Base-by-base conservation (phyloP, 2,888 invertebrate genomes). In the Parnassius glacialis region DNA sequence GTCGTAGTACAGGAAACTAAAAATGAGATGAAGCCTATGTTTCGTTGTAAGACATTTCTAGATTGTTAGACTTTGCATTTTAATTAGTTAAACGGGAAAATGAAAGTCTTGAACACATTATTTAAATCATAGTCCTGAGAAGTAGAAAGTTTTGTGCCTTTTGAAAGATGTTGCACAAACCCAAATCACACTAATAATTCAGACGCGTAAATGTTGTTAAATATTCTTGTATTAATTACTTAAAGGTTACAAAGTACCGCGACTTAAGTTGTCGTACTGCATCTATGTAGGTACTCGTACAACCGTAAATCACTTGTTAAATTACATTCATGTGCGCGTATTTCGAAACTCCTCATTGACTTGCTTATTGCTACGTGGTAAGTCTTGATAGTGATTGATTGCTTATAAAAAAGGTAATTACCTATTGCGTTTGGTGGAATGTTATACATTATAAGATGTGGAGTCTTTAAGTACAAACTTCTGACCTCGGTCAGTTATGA, bases 361-460 rank as follows among this genome's bases (percentile, higher is more conserved):
- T 70, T 67, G 65, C 68, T 73, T 73, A 78, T 76, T 74, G 68
- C 74, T 68, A 75, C 74, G 74, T 70, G 73, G 74, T 72, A 67
- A 72, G 74, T 72, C 67, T 70, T 70, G 74, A 51, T 50, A 73
- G 69, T 78, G 81, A 84, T 85, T 81, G 84, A 85, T 84, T 78
- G 80, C 70, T 63, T 66, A 74, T 81, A 81, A 82, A 85, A 84
- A 83, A 79, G 47, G 69, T 79, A 79, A 82, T 81, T 80, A 76
- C 74, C 67, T 72, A 67, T 66, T 64, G 62, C 64, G 65, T 68
- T 64, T 65, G 45, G 11, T 20, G 45, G n/a, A 44, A 59, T 2
- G 13, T 48, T 61, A 20, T 52, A 16, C 52, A 16, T 52, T 34
- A 56, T 56, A 10, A 61, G 34, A 50, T 56, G 51, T 52, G 52